Percentiles rank a stretch among this genome's conserved stretches.
Evolutionary conservation across 1,140 invertebrate genomes (phyloP).

Genomic region (Diorhabda sublineata): DNA sequence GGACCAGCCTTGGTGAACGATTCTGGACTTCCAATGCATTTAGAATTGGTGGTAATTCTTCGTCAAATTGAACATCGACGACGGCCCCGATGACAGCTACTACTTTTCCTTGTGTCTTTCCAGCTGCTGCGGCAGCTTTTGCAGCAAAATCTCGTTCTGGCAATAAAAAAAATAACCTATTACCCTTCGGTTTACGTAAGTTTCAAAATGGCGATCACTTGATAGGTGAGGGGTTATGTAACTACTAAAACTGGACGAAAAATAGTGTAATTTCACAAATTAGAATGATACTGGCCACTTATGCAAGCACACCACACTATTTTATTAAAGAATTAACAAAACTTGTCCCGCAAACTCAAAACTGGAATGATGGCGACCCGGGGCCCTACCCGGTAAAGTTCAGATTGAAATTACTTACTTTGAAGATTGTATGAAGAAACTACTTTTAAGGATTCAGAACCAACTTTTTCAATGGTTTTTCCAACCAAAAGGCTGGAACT

Average conservation of each 20-base stretch:
- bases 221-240: conserved; percentile 29
- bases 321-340: no score
- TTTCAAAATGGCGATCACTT: conserved; percentile 31
- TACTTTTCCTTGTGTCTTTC: conserved; percentile 61
- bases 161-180: conserved; percentile 7
- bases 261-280: not conserved
- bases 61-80: conserved; percentile 98
- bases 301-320: no score
- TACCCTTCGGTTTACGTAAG: conserved; percentile 27
- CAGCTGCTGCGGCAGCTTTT: conserved; percentile 49
- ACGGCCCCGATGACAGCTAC: conserved; percentile 99
- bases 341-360: no score
- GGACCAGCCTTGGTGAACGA: conserved; percentile 65
- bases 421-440: conserved; percentile 34
- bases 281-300: no score
- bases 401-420: conserved; percentile 30
- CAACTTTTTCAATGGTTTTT: conserved; percentile 45
- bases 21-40: conserved; percentile 94
- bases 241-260: conserved; percentile 1
- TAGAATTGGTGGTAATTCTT: conserved; percentile 91
- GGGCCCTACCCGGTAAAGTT: no score
- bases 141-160: conserved; percentile 39
- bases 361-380: no score
- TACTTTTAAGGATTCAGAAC: conserved; percentile 41
- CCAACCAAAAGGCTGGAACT: conserved; percentile 46